phyloP scores from a whole-genome alignment of 1,140 invertebrate species.

The Drosophila orosa region DNA sequence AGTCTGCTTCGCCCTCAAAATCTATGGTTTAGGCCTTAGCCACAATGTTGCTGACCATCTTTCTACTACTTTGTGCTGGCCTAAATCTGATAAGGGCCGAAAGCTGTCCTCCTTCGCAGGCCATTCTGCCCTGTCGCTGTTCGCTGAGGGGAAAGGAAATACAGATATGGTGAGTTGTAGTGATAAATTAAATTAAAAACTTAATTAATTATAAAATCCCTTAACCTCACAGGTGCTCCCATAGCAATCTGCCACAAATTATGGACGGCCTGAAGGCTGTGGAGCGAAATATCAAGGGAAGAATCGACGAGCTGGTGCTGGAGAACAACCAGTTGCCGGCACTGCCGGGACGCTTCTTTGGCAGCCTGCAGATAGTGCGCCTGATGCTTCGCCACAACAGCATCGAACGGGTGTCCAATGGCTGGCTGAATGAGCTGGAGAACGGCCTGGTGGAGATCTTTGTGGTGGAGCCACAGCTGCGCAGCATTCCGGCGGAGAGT shows the following conservation, averaged over 20 bases:
- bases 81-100: slow-evolving; percentile 44
- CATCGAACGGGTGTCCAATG: slow-evolving; percentile 91
- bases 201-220: background rate
- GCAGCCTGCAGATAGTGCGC: slow-evolving; percentile 89
- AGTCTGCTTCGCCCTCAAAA: background rate
- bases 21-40: slow-evolving; percentile 25
- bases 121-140: slow-evolving; percentile 85
- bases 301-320: slow-evolving; percentile 93
- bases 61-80: slow-evolving; percentile 44
- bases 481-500: slow-evolving; percentile 91
- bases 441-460: slow-evolving; percentile 91
- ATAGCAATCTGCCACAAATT: slow-evolving; percentile 91
- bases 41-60: slow-evolving; percentile 40
- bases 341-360: slow-evolving; percentile 91
- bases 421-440: slow-evolving; percentile 92
- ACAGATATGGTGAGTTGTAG: slow-evolving; percentile 84
- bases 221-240: slow-evolving; percentile 89
- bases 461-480: slow-evolving; percentile 92
- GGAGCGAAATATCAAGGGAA: slow-evolving; percentile 88
- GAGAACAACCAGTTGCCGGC: slow-evolving; percentile 94
- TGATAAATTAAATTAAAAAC: background rate
- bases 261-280: slow-evolving; percentile 89
- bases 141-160: slow-evolving; percentile 84
- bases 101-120: slow-evolving; percentile 85
- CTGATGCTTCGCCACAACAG: slow-evolving; percentile 93